Evolutionary conservation across 2,888 invertebrate species (phyloP).

Genomic region (Apodemia mormo): DNA sequence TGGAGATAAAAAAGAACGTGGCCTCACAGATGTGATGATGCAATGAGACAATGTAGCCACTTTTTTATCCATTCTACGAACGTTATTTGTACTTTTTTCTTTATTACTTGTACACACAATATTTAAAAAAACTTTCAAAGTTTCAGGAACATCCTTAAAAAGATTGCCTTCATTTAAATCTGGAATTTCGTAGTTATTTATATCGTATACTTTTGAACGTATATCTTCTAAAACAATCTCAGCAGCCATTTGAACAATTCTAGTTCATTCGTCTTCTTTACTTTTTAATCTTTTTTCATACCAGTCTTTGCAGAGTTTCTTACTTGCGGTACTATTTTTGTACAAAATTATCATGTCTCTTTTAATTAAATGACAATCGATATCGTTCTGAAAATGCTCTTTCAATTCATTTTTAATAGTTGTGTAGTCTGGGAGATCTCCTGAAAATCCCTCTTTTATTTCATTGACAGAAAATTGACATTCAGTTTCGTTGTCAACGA

Average conservation of each 20-base stretch:
- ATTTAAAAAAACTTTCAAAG: conserved; percentile 41
- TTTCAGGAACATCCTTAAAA: conserved; percentile 41
- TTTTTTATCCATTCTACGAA: conserved; percentile 31
- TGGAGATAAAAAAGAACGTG: conserved; percentile 45
- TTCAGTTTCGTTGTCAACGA: conserved; percentile 39
- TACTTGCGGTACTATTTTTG: conserved; percentile 42
- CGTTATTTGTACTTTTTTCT: conserved; percentile 33
- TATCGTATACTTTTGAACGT: conserved; percentile 41
- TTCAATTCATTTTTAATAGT: conserved; percentile 38
- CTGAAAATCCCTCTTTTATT: conserved; percentile 39
- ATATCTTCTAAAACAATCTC: conserved; percentile 46
- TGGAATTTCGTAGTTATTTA: conserved; percentile 39
- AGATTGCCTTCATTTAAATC: conserved; percentile 39
- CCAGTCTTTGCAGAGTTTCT: conserved; percentile 41
- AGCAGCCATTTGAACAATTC: conserved; percentile 47
- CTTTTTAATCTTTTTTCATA: conserved; percentile 39
- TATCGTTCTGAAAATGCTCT: conserved; percentile 42
- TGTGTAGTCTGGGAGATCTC: conserved; percentile 38
- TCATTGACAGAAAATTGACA: conserved; percentile 41
- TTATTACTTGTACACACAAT: conserved; percentile 29
- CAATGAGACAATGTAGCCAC: conserved; percentile 34
- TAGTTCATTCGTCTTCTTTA: conserved; percentile 42
- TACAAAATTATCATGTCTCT: conserved; percentile 42
- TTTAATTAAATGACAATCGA: conserved; percentile 40
- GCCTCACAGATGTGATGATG: too few species aligned